Evolutionary conservation across 2,797 vertebrate genomes (phyloP).

Genomic region (Bufotes viridis): DNA sequence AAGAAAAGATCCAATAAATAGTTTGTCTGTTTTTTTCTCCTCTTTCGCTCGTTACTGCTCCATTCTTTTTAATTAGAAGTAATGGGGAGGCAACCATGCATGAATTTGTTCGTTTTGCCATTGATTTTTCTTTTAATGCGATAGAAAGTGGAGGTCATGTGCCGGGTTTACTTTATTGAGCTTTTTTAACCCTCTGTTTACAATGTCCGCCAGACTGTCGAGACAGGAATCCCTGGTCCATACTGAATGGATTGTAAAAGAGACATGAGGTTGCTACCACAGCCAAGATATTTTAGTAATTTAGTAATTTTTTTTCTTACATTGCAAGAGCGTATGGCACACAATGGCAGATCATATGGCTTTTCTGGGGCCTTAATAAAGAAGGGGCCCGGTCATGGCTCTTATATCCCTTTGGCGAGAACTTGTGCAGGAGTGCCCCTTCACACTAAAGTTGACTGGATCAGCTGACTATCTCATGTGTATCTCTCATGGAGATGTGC

Average conservation of each 20-base stretch:
- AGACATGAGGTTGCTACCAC: neutral
- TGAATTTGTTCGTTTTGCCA: constrained; percentile 70
- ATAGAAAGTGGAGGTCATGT: constrained; percentile 65
- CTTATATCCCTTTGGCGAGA: no score
- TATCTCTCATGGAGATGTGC: no score
- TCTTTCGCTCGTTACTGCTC: constrained; percentile 65
- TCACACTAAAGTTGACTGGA: no score
- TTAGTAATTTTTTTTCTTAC: neutral
- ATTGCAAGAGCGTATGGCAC: neutral
- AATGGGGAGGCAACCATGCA: constrained; percentile 72
- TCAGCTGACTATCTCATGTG: no score
- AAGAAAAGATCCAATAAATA: constrained; percentile 54
- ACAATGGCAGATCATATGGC: neutral
- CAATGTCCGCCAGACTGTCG: neutral
- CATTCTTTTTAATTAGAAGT: constrained; percentile 71
- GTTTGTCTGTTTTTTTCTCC: constrained; percentile 64
- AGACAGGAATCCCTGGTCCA: neutral
- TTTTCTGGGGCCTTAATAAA: neutral
- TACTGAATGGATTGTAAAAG: neutral
- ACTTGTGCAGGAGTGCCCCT: no score
- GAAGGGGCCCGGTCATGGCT: no score
- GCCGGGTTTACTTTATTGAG: constrained; percentile 63
- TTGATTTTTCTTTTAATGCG: constrained; percentile 71
- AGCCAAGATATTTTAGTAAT: neutral
- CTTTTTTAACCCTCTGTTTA: constrained; percentile 48